Base-by-base conservation (phyloP, 1,140 invertebrate genomes). In the Ips typographus region DNA sequence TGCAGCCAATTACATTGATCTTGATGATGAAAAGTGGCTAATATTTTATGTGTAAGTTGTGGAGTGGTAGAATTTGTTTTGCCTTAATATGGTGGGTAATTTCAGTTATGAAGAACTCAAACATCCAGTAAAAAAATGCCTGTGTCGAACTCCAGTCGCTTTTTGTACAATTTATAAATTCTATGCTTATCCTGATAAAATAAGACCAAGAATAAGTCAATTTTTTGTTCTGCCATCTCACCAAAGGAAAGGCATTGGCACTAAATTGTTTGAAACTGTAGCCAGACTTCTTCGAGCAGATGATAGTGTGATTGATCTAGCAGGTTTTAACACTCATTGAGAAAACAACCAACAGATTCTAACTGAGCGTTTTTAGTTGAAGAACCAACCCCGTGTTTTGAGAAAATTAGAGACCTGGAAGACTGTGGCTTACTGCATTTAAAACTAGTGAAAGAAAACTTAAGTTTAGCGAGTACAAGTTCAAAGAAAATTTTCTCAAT, bases 91-190 rank as follows among this genome's bases (percentile, higher is more conserved):
- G 22, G 22, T 22, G 22, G 22, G 22, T 22, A 22, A 22, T 22
- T 78, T 71, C 76, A 95, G 94, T 72, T 96, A 90, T 82, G 94
- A 96, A 81, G 94, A 91, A 76, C 93, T 90, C 76, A 83, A 84
- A 69, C 83, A 83, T 40, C 81, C 68, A 53, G 83, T 52, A 84
- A 89, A 65, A 76, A 90, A 91, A 7, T 76, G 81, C 3, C 72
- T 77, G 7, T 82, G 83, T n/a, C 95, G 94, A 77, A 90, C 90
- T 42, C 88, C 93, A 64, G 89, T 89, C 71, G 96, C 94, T 6
- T 98, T 95, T 82, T 87, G 90, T 42, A 95, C 95, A 0, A 90
- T 96, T 37, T 99, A 98, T 84, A 90, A 93, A 73, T 99, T 96
- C 81, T 99, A 96, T 80, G 92, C 93, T 1, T 98, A 98, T 82